These are phyloP conservation scores for Acromyrmex echinatior DNA, from an alignment of 1,140 invertebrate species.

Conservation along the genomic window DNA sequence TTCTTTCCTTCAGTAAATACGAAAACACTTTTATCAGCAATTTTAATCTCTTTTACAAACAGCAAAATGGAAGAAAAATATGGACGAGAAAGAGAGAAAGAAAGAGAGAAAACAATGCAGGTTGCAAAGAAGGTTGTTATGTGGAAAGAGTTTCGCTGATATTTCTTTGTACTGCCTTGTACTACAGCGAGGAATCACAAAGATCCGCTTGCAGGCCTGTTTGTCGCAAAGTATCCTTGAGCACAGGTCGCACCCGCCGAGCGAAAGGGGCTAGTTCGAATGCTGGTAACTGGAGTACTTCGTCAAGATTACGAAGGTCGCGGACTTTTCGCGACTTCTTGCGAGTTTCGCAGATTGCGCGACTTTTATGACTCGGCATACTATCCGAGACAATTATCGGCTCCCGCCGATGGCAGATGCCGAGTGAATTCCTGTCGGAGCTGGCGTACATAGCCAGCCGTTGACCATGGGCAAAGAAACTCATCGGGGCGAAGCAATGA, in stretches of 20 bases:
- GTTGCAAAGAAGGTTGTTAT: background rate
- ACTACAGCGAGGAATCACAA: background rate
- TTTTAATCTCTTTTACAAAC: slow-evolving; percentile 19
- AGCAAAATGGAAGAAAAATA: slow-evolving; percentile 20
- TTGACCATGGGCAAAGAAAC: slow-evolving; percentile 64
- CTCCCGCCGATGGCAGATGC: background rate
- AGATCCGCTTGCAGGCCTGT: slow-evolving; percentile 6
- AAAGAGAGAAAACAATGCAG: background rate
- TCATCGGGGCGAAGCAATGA: slow-evolving; percentile 46
- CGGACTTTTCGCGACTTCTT: background rate
- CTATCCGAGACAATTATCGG: slow-evolving; percentile 39
- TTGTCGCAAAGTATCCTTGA: slow-evolving; percentile 31
- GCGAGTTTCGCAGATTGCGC: background rate
- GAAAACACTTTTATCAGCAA: background rate
- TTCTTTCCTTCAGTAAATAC: slow-evolving; percentile 22
- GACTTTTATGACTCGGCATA: slow-evolving; percentile 13
- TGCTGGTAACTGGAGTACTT: slow-evolving; percentile 29
- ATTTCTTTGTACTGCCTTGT: background rate
- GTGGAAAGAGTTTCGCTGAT: slow-evolving; percentile 7
- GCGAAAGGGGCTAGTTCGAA: slow-evolving; percentile 27
- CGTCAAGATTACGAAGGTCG: slow-evolving; percentile 32
- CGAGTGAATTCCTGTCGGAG: slow-evolving; percentile 32
- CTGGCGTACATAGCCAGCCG: slow-evolving; percentile 12
- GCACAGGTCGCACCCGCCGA: background rate
- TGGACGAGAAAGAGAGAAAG: background rate